Evolutionary conservation across 64 coral and sea anemone genomes (phyloP).

Genomic region (Montipora foliosa): DNA sequence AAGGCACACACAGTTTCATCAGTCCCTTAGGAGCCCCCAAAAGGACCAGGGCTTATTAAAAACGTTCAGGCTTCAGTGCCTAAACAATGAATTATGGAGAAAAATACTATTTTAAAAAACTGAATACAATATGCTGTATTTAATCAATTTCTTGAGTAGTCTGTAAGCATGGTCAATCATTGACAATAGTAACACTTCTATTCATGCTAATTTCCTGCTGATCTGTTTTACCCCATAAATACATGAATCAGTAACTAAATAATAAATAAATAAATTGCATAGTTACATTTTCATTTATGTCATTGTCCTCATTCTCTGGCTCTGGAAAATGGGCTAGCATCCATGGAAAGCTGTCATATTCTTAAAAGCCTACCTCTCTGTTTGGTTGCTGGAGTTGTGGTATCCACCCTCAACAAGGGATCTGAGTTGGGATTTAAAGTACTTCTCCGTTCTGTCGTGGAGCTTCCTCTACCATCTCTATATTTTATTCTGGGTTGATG

Average conservation of each 20-base stretch:
- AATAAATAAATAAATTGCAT: too few species aligned
- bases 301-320: too few species aligned
- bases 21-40: neutral
- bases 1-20: neutral
- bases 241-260: too few species aligned
- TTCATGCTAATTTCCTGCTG: neutral
- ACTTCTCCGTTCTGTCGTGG: conserved; percentile 35
- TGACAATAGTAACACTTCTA: neutral
- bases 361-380: conserved; percentile 1
- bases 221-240: too few species aligned
- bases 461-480: conserved; percentile 29
- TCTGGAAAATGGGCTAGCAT: too few species aligned
- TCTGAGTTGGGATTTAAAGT: conserved; percentile 44
- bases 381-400: conserved; percentile 37
- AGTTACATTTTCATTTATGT: too few species aligned
- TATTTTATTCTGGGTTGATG: conserved; percentile 28
- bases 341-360: too few species aligned
- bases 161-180: neutral
- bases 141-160: conserved; percentile 2
- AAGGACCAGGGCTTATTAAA: neutral
- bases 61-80: neutral
- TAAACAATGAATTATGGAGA: conserved; percentile 11
- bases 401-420: conserved; percentile 45
- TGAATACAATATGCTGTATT: conserved; percentile 1
- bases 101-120: neutral